Conservation (phyloP, 2,113 vertebrate genomes). For the Syngnathoides biaculeatus region DNA sequence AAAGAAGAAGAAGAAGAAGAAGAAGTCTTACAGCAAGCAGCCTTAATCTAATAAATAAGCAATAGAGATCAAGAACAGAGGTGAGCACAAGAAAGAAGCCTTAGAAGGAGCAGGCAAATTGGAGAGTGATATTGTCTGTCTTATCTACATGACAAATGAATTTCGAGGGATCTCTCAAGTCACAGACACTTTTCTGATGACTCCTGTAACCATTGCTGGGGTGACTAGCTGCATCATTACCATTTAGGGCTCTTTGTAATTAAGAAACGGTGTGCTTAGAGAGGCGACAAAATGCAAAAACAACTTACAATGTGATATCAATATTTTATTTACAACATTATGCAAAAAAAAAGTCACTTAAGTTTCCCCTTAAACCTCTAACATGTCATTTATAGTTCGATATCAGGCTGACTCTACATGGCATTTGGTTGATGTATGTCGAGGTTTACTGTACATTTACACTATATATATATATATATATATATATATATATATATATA, state of each 20-base stretch:
- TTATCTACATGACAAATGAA: constrained; percentile 60
- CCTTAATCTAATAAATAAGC: constrained; percentile 68
- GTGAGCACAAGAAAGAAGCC: constrained; percentile 21
- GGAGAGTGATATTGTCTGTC: constrained; percentile 49
- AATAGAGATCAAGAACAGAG: constrained; percentile 37
- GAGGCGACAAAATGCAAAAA: constrained; percentile 9
- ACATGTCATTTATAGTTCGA: no score
- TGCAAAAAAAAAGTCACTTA: not conserved
- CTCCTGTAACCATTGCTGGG: constrained; percentile 45
- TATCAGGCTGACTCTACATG: no score
- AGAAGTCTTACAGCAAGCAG: constrained; percentile 54
- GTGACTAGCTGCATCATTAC: constrained; percentile 37
- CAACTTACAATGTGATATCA: not conserved
- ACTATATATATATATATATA: no score
- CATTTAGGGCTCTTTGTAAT: constrained; percentile 35
- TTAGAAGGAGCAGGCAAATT: constrained; percentile 23
- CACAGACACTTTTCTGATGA: constrained; percentile 35
- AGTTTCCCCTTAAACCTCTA: no score
- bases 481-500: no score
- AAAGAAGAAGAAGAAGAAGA: not conserved
- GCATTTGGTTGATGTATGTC: no score
- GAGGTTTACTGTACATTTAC: no score
- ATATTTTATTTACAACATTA: not conserved
- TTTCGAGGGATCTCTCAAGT: constrained; percentile 43
- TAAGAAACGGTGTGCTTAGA: constrained; percentile 28